These are phyloP conservation scores for Chalcis sispes DNA, from an alignment of 2,888 invertebrate genomes.

Conservation along the genomic window DNA sequence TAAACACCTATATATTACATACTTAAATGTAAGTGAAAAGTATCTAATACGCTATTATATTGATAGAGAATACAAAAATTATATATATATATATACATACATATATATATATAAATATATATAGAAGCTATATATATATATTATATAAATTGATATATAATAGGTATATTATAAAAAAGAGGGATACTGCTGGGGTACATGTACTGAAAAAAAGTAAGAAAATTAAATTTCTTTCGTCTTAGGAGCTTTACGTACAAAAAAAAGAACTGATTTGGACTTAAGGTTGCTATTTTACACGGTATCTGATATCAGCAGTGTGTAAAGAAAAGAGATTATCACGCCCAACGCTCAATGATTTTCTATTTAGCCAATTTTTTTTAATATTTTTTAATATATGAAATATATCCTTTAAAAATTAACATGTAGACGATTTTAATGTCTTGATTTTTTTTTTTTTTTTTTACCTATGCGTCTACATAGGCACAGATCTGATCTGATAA, in stretches of 20 bases:
- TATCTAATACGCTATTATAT: conserved; percentile 73
- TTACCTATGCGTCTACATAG: conserved; percentile 23
- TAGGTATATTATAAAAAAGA: conserved; percentile 70
- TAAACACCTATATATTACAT: conserved; percentile 74
- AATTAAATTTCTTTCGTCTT: conserved; percentile 57
- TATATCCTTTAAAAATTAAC: conserved; percentile 30
- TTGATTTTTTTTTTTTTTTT: conserved; percentile 30
- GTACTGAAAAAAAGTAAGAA: conserved; percentile 57
- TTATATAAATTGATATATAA: conserved; percentile 66
- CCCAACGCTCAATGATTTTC: conserved; percentile 55
- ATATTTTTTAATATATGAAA: conserved; percentile 6
- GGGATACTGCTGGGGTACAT: conserved; percentile 71
- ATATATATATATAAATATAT: conserved; percentile 65
- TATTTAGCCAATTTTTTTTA: conserved; percentile 50
- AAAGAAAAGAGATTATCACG: conserved; percentile 57
- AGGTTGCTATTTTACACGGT: conserved; percentile 55
- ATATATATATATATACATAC: conserved; percentile 67
- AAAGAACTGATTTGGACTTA: conserved; percentile 58
- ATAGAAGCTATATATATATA: conserved; percentile 67
- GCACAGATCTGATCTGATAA: conserved; percentile 51
- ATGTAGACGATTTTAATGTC: conserved; percentile 40
- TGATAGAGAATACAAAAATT: conserved; percentile 72
- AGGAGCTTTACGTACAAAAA: conserved; percentile 59
- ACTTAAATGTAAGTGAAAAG: conserved; percentile 74
- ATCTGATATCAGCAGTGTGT: conserved; percentile 58